Evolutionary conservation across 1,140 invertebrate species (phyloP).

Genomic region (Mycetomoellerius zeteki): DNA sequence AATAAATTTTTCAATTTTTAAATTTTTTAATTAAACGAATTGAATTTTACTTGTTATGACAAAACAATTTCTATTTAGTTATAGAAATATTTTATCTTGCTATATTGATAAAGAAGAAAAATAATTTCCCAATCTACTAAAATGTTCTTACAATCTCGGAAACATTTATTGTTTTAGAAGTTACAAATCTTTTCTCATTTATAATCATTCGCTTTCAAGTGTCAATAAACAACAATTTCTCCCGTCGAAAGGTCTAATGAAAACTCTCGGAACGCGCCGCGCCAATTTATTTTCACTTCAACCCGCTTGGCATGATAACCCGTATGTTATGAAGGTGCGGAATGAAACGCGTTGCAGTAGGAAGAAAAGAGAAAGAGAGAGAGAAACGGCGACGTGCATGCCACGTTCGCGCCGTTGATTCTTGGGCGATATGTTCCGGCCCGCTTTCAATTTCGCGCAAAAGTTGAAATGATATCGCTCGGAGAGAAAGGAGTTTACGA

Average conservation of each 20-base stretch:
- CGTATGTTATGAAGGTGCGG: conserved; percentile 44
- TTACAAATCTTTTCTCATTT: conserved; percentile 18
- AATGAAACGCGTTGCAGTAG: conserved; percentile 34
- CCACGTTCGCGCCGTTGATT: conserved; percentile 57
- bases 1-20: conserved; percentile 27
- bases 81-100: conserved; percentile 7
- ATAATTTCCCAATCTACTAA: background rate
- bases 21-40: background rate
- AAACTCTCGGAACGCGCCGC: background rate
- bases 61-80: background rate
- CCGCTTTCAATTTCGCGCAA: conserved; percentile 67
- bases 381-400: conserved; percentile 12
- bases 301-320: conserved; percentile 49
- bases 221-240: conserved; percentile 38
- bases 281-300: conserved; percentile 61
- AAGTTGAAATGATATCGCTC: conserved; percentile 64
- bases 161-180: conserved; percentile 1
- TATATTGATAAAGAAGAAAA: background rate
- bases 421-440: conserved; percentile 54
- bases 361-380: background rate
- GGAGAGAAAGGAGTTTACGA: conserved; percentile 65
- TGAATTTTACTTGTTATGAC: background rate
- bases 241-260: conserved; percentile 25
- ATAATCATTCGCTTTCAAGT: conserved; percentile 10
- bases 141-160: background rate